Conservation (phyloP, 2,888 invertebrate genomes). For the Mythimna albipuncta region DNA sequence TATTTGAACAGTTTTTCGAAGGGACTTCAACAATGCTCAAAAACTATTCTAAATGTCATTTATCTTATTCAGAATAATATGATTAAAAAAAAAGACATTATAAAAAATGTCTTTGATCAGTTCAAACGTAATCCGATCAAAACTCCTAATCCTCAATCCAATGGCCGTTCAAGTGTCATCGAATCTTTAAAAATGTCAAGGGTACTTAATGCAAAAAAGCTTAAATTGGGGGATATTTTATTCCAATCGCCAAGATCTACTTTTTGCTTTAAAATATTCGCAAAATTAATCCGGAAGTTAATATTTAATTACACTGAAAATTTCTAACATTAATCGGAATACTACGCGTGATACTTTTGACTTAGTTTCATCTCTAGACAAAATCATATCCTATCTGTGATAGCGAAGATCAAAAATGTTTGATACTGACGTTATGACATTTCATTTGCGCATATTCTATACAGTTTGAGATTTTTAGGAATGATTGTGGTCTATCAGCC, state of each 20-base stretch:
- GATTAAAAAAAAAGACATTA: conserved; percentile 11
- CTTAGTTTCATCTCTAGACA: background rate
- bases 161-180: conserved; percentile 25
- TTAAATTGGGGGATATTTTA: conserved; percentile 2
- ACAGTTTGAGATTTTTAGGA: background rate
- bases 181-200: conserved; percentile 16
- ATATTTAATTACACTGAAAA: background rate
- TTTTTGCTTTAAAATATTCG: background rate
- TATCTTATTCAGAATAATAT: conserved; percentile 5
- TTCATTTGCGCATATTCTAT: no score
- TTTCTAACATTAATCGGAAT: background rate
- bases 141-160: conserved; percentile 28
- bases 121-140: conserved; percentile 35
- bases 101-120: conserved; percentile 18
- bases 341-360: no score
- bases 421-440: background rate
- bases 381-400: background rate
- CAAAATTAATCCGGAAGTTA: background rate
- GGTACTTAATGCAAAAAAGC: conserved; percentile 1
- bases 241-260: background rate
- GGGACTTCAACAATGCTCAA: background rate
- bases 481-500: no score
- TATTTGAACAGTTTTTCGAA: background rate
- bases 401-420: background rate
- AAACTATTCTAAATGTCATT: background rate